phyloP scores from a whole-genome alignment of 2,888 invertebrate genomes.

The Chrysolina americana region DNA sequence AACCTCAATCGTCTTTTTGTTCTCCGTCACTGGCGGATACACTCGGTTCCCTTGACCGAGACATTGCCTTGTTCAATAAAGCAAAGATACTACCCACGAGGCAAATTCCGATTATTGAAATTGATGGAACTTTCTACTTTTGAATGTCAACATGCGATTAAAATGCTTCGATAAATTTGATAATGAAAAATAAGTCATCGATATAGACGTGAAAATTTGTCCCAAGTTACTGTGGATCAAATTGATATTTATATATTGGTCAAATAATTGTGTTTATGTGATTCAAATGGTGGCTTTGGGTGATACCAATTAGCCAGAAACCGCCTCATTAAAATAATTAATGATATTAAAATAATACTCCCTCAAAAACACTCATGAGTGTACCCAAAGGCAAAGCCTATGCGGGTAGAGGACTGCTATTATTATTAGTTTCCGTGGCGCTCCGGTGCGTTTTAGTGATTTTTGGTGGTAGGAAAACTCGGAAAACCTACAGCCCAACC shows the following conservation, averaged over 20 bases:
- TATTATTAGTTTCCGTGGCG: too few relatives aligned
- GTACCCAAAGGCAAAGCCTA: too few relatives aligned
- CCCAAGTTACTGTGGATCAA: not conserved
- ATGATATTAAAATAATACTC: too few relatives aligned
- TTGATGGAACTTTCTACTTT: constrained; percentile 41
- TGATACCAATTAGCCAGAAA: too few relatives aligned
- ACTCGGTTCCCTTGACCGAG: constrained; percentile 36
- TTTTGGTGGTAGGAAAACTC: too few relatives aligned
- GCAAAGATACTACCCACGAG: constrained; percentile 31
- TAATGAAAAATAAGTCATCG: constrained; percentile 18
- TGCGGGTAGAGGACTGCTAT: too few relatives aligned
- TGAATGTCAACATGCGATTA: constrained; percentile 20
- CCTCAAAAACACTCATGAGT: too few relatives aligned
- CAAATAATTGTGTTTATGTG: too few relatives aligned
- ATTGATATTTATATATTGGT: not conserved
- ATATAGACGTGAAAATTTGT: not conserved
- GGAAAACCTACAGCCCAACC: too few relatives aligned
- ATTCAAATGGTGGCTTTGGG: too few relatives aligned
- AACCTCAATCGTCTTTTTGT: not conserved
- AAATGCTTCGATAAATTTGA: constrained; percentile 15
- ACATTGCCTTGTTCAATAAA: constrained; percentile 24
- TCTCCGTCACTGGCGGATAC: not conserved
- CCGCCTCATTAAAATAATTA: too few relatives aligned
- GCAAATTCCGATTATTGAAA: constrained; percentile 38
- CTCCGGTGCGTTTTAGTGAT: too few relatives aligned